A percentile compares a stretch with the other conserved stretches of the same genome.
These are phyloP conservation scores for Drosophila repletoides DNA, from an alignment of 1,140 invertebrate species.

Conservation along the genomic window DNA sequence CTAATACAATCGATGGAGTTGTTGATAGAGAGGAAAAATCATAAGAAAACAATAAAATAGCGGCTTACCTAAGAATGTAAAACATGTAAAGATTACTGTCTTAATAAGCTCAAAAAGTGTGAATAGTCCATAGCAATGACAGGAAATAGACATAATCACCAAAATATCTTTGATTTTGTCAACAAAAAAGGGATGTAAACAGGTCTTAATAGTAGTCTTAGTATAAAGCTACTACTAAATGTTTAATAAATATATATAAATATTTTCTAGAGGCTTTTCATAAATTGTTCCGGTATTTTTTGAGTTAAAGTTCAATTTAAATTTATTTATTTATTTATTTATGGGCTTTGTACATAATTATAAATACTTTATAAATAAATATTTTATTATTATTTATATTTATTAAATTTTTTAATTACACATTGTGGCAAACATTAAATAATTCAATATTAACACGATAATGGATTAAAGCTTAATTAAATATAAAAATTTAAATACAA, in stretches of 20 bases:
- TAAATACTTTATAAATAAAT: no score
- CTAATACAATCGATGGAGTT: slow-evolving; percentile 70
- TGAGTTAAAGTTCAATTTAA: no score
- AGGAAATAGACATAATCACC: background rate
- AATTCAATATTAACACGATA: no score
- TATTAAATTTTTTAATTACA: no score
- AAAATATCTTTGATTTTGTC: slow-evolving; percentile 3
- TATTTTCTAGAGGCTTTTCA: background rate
- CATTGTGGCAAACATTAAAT: no score
- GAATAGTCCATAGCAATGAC: background rate
- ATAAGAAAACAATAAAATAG: slow-evolving; percentile 6
- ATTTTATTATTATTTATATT: no score
- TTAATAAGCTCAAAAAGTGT: background rate
- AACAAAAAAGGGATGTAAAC: background rate
- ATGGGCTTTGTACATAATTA: no score
- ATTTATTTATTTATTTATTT: no score
- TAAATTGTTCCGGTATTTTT: no score
- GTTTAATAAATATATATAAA: background rate
- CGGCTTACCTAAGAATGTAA: background rate
- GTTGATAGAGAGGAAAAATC: background rate
- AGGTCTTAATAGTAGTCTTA: no score
- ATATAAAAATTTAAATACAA: no score
- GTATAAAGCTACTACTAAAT: background rate
- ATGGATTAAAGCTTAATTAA: no score
- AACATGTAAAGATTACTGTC: slow-evolving; percentile 6